Base-by-base conservation (phyloP, 1,140 invertebrate genomes). In the Drosophila sp. region DNA sequence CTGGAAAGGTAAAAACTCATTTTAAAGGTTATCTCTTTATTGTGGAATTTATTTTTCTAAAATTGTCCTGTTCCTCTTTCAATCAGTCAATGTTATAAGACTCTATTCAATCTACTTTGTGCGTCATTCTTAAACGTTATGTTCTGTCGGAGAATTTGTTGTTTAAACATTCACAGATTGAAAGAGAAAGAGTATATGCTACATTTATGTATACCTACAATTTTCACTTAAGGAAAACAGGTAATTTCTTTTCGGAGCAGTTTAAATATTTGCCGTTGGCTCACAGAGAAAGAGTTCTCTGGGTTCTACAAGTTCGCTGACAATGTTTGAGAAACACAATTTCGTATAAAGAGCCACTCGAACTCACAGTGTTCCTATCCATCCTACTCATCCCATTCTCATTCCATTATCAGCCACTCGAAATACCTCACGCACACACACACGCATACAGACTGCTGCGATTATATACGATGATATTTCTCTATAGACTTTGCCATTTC, bases 401-500 rank as follows among this genome's bases (percentile, higher is more conserved):
- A n/a, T n/a, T 7, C 62, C 76, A 59, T 45, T 36, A 64, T 25
- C 27, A 72, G 72, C 56, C 67, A 53, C 67, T 86, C 43, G 27
- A 69, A 69, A 87, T 79, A 67, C 76, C 78, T 14, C 41, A 51
- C 58, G 58, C 64, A 70, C 69, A 63, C 61, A 40, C 54, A 32
- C 38, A 62, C 11, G 11, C 43, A 18, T 25, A 58, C 3, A 48
- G 2, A 6, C 32, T 48, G 7, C 45, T 11, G 53, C 14, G 41
- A 57, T 57, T 58, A 66, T 58, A 48, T 29, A 58, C 29, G 38
- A 64, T 25, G 46, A 54, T 43, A 13, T 38, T 36, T 13, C 7
- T 48, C 63, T 61, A 62, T 73, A 67, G 66, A 72, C 57, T 61
- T 11, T 74, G 65, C 66, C 78, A 86, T 71, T 81, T 81, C 51